Percentiles rank a stretch among this genome's conserved stretches.
phyloP scores from a whole-genome alignment of 1,140 invertebrate species.

The Drosophila nasuta region DNA sequence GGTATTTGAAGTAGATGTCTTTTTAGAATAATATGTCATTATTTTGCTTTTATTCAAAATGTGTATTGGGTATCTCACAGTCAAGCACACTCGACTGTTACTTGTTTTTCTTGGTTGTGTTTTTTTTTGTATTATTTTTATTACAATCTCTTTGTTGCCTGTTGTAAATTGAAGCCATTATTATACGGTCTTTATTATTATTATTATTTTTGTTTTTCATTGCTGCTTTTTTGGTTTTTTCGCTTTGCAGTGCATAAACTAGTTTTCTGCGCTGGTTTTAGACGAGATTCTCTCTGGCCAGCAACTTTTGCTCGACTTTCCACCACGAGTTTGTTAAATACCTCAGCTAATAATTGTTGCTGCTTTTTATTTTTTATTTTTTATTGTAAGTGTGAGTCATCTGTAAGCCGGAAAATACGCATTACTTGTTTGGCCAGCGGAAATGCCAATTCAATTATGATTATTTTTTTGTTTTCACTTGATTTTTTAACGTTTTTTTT shows the following conservation, averaged over 20 bases:
- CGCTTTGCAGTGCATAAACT: constrained; percentile 55
- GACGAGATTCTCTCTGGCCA: constrained; percentile 55
- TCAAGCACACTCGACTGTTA: no score
- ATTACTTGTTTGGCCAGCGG: constrained; percentile 37
- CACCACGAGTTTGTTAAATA: constrained; percentile 58
- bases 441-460: constrained; percentile 52
- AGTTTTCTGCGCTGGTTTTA: constrained; percentile 56
- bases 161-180: constrained; percentile 77
- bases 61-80: no score
- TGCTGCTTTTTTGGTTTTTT: constrained; percentile 21
- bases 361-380: neutral
- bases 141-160: constrained; percentile 72
- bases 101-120: neutral
- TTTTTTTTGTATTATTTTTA: constrained; percentile 49
- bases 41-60: no score
- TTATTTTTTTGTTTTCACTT: constrained; percentile 31
- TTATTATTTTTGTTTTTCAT: constrained; percentile 23
- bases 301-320: constrained; percentile 63
- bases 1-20: no score
- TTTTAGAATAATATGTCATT: no score
- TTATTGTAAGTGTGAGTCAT: constrained; percentile 52
- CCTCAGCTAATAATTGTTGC: constrained; percentile 14
- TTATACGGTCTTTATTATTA: constrained; percentile 59
- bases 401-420: constrained; percentile 42
- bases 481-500: constrained; percentile 29